Base-by-base conservation (phyloP, 2,113 vertebrate species). In the Barbus barbus region DNA sequence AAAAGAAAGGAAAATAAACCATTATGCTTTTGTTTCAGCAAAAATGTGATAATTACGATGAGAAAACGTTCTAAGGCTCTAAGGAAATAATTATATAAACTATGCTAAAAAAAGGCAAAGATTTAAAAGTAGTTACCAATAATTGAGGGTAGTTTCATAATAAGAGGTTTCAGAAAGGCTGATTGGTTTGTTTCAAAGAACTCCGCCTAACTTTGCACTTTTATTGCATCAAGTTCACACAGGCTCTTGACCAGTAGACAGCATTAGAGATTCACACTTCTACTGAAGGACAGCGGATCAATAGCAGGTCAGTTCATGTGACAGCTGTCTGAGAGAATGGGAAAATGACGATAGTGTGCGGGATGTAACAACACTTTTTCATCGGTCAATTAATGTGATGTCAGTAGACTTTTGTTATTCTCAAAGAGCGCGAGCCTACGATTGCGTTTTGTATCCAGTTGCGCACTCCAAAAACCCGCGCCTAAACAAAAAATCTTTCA, bases 151-250 rank as follows among this genome's bases (percentile, higher is more conserved):
- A 33, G 61, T 69, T 69, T 81, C 78, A 69, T n/a, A 36, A 48
- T 53, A 24, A 51, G 41, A 12, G 18, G 7, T 69, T 51, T 31
- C 8, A 36, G 20, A 24, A 44, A 69, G 24, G 20, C n/a, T 67
- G 78, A 69, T 81, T 81, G 78, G 78, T 67, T 81, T 81, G 44
- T n/a, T 81, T 69, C 28, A 65, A 12, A 33, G 48, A 79, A 60
- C 83, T 60, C 83, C 76, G 48, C 83, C 83, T 84, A 78, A 78
- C 41, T 24, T 24, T 26, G 56, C 56, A 41, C 56, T 63, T 63
- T 63, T 69, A 81, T 81, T 51, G 78, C 60, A 44, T 67, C 41
- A 36, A 65, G 24, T 31, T 36, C 5, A 46, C 13, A 63, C 36
- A n/a, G 3, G 11, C 41, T 36, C 38, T n/a, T 22, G 38, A 67